A percentile compares a stretch with the other conserved stretches of the same genome.
Evolutionary conservation across 2,888 invertebrate species (phyloP).

Genomic region (Plemyria rubiginata): DNA sequence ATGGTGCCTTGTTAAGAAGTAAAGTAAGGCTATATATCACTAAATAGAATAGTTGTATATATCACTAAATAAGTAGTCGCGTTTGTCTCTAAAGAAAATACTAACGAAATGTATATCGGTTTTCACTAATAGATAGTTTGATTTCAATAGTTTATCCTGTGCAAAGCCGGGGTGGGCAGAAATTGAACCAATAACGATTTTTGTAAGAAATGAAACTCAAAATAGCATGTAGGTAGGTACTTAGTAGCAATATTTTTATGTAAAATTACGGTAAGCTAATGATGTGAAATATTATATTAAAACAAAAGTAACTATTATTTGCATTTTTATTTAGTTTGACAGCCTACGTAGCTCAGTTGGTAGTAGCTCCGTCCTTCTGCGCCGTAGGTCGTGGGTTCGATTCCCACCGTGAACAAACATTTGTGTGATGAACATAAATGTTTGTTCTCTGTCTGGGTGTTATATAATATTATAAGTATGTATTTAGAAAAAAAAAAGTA

Average conservation of each 20-base stretch:
- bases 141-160: neutral
- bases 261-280: conserved; percentile 17
- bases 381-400: no score
- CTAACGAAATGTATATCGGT: neutral
- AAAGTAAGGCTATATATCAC: neutral
- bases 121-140: neutral
- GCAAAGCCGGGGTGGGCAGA: neutral
- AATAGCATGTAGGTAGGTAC: neutral
- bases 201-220: conserved; percentile 10
- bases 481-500: no score
- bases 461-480: no score
- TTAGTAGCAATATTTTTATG: conserved; percentile 17
- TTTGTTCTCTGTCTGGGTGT: no score
- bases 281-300: conserved; percentile 22
- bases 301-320: conserved; percentile 4
- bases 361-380: no score
- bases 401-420: no score
- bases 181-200: conserved; percentile 10
- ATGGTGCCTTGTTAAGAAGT: neutral
- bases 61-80: neutral
- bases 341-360: no score
- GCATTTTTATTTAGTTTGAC: conserved; percentile 15
- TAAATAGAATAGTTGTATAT: neutral
- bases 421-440: no score
- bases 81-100: neutral